Base-by-base conservation (phyloP, 30 jellyfish, hydroid and myxozoan genomes). In the Mastigias papua region DNA sequence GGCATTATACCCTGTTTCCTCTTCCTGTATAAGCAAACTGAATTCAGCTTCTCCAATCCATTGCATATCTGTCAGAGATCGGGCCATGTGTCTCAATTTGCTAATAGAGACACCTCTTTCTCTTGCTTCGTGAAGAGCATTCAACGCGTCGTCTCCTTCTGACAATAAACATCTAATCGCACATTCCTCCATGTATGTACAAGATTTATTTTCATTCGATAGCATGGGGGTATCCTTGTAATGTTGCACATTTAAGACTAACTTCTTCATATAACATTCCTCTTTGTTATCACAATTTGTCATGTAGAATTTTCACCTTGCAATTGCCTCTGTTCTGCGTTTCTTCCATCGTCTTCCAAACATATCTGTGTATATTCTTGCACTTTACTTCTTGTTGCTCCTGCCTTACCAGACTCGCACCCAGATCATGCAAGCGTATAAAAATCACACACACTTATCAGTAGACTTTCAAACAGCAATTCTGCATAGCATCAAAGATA, bases 161-260 rank as follows among this genome's bases (percentile, higher is more conserved):
- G n/a, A n/a, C n/a, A n/a, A n/a, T n/a, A n/a, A n/a, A n/a, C 21
- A 29, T 8, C 85, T 33, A 2, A 35, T 19, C 0, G 85, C 68
- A 34, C 69, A 49, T 19, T 73, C 85, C 85, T 73, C 85, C 69
- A 46, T 73, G 80, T 73, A 73, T 35, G 85, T 73, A 16, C 48
- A 13, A 37, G 85, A 73, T 48, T 42, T 37, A 73, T 73, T 73
- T 33, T 73, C 69, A 1, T 42, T 19, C 0, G 70, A 49, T 10
- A 73, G 6, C 48, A 73, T 17, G 1, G 42, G 48, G 13, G 29
- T 25, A 4, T 31, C 16, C 35, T 25, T 25, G 2, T 70, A 7
- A 4, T 33, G 60, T 33, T 33, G 70, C 19, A 37, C 31, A 46
- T 73, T 73, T 37, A 34, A 29, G n/a, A 73, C n/a, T 69, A 73